Evolutionary conservation across 2,113 vertebrate species (phyloP).

Genomic region (Gallinago media): DNA sequence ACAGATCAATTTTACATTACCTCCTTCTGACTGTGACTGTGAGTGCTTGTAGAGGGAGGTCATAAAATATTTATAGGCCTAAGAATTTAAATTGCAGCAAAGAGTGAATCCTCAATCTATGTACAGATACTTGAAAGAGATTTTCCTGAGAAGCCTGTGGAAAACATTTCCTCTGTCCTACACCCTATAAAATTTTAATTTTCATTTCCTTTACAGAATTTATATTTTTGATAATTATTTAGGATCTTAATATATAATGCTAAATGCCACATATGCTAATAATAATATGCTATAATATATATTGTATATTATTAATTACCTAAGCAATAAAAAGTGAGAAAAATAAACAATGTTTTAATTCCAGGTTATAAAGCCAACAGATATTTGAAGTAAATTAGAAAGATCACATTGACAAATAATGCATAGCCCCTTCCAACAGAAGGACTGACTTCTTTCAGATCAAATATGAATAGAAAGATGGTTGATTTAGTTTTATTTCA

Average conservation of each 20-base stretch:
- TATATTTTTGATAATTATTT: not conserved
- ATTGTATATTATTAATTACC: not conserved
- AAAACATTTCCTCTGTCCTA: constrained; percentile 70
- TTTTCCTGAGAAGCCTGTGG: constrained; percentile 76
- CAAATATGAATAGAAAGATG: not conserved
- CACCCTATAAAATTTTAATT: constrained; percentile 69
- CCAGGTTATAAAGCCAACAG: not conserved
- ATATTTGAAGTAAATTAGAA: not conserved
- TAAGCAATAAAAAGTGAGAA: accelerated
- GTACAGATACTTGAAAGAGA: constrained; percentile 71
- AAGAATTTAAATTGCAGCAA: constrained; percentile 85
- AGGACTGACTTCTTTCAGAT: not conserved
- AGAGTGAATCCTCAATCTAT: constrained; percentile 82
- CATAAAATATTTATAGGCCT: constrained; percentile 91
- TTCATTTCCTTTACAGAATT: constrained; percentile 61
- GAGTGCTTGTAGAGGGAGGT: constrained; percentile 83
- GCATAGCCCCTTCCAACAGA: not conserved
- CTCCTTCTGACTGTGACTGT: constrained; percentile 85
- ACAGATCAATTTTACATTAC: constrained; percentile 94
- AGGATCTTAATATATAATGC: not conserved
- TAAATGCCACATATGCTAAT: not conserved
- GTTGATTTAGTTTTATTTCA: not conserved
- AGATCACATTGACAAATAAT: not conserved
- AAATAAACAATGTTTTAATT: not conserved
- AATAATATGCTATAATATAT: not conserved